phyloP scores from a whole-genome alignment of 1,140 invertebrate genomes.

The Ceratina calcarata region DNA sequence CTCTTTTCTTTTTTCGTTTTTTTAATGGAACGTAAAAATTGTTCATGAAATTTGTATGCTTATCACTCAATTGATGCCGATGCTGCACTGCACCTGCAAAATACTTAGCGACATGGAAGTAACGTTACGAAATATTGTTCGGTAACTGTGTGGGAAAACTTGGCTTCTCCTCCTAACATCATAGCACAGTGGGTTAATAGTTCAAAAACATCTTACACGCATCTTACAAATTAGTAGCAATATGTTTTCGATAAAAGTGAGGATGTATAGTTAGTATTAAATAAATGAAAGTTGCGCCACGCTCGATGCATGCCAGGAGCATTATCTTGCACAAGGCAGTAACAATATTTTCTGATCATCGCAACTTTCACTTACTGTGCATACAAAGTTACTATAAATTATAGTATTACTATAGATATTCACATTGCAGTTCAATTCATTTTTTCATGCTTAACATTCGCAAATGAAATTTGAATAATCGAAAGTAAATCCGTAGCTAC shows the following conservation, averaged over 20 bases:
- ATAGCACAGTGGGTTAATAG: conserved; percentile 65
- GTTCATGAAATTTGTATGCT: conserved; percentile 69
- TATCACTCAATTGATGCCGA: conserved; percentile 75
- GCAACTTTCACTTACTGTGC: conserved; percentile 76
- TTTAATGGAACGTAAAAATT: conserved; percentile 67
- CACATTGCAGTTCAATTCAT: conserved; percentile 73
- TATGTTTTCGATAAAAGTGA: conserved; percentile 66
- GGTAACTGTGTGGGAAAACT: conserved; percentile 61
- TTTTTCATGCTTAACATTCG: conserved; percentile 26
- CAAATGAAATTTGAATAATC: no score
- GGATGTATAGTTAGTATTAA: conserved; percentile 65
- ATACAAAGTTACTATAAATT: conserved; percentile 75
- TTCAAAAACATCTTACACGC: conserved; percentile 70
- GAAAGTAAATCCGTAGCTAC: no score
- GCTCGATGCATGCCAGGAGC: neutral
- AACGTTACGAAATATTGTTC: conserved; percentile 66
- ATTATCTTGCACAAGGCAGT: no score
- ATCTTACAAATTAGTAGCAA: conserved; percentile 72
- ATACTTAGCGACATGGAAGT: conserved; percentile 76
- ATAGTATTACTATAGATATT: conserved; percentile 75
- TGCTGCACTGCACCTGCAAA: conserved; percentile 79
- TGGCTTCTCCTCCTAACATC: conserved; percentile 60
- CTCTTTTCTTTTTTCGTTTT: conserved; percentile 52
- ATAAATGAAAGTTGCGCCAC: conserved; percentile 75
- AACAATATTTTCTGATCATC: conserved; percentile 13